phyloP scores from a whole-genome alignment of 2,113 vertebrate genomes.

The Salvelinus sp. region DNA sequence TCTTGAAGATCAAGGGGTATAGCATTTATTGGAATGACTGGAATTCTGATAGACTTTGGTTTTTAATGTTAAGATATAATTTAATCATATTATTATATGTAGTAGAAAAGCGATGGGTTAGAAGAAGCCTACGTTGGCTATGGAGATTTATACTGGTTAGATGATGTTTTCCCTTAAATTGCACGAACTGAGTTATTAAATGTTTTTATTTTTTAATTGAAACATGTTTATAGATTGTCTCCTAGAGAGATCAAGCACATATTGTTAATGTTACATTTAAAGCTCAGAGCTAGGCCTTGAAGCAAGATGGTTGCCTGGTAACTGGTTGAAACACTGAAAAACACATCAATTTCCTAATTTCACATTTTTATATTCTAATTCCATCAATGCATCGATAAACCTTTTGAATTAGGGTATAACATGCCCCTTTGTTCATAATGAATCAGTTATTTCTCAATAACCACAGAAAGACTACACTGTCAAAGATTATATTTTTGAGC shows the following conservation, averaged over 20 bases:
- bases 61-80: no score
- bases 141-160: neutral
- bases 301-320: slow-evolving; percentile 5
- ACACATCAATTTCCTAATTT: neutral
- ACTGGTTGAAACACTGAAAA: neutral
- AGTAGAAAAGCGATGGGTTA: no score
- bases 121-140: neutral
- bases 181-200: neutral
- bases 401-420: neutral
- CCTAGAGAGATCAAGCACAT: neutral
- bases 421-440: neutral
- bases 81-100: no score
- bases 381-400: neutral
- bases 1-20: no score
- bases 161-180: neutral
- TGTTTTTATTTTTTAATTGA: neutral
- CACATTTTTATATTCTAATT: neutral
- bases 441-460: neutral
- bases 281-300: neutral
- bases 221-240: neutral
- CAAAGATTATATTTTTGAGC: neutral
- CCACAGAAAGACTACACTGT: neutral
- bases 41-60: no score
- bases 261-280: neutral
- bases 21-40: no score